Evolutionary conservation across 2,113 vertebrate genomes (phyloP).

Genomic region (human): DNA sequence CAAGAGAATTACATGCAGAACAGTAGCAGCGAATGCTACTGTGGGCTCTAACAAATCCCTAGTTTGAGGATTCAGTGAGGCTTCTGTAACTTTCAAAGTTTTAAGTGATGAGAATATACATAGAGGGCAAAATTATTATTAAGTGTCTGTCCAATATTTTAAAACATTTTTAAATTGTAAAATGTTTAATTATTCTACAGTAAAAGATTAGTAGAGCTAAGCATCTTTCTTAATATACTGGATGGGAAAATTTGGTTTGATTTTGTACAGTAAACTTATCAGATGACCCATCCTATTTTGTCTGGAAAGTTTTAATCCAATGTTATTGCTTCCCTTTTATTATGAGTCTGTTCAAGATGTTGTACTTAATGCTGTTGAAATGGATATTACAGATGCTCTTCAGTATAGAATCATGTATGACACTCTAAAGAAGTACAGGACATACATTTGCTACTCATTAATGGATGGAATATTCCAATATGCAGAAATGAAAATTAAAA

Average conservation of each 20-base stretch:
- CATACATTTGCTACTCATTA: not conserved
- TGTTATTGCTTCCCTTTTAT: not conserved
- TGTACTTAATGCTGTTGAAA: not conserved
- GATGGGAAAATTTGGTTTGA: not conserved
- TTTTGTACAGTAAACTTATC: not conserved
- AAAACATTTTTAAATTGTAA: not conserved
- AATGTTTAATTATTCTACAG: not conserved
- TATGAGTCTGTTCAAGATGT: not conserved
- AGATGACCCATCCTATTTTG: not conserved
- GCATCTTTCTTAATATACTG: not conserved
- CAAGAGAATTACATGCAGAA: constrained; percentile 16
- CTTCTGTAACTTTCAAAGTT: not conserved
- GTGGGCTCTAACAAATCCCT: not conserved
- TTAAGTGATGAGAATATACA: not conserved
- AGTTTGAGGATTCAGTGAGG: not conserved
- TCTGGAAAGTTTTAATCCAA: not conserved
- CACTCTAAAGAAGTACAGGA: not conserved
- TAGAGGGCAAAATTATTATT: rapidly evolving
- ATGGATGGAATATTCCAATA: not conserved
- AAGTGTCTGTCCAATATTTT: not conserved
- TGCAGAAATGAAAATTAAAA: not conserved
- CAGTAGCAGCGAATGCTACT: not conserved
- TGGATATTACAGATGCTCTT: not conserved
- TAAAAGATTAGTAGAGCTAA: not conserved
- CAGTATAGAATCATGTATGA: not conserved